Evolutionary conservation across 2,113 vertebrate genomes (phyloP), one percentile per base, ranked within the genome.

Genomic region (Pomatostomus ruficeps): DNA sequence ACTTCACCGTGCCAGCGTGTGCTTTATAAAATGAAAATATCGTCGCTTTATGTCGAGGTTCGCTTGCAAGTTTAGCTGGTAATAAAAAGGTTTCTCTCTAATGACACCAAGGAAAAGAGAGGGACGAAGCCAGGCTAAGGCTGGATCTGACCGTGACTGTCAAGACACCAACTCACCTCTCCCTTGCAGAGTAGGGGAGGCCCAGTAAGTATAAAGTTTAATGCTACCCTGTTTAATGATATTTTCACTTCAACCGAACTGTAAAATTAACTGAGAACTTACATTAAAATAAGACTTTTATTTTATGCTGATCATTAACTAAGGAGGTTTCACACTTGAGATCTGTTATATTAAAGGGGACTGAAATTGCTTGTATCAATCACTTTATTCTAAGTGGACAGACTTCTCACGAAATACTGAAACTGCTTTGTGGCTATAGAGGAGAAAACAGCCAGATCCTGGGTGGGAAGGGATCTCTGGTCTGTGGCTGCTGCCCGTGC

Each of bases 241-340:
- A 93, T 92, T 96, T 95, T 96, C 93, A 97, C 81, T 96, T 94
- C 88, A 82, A 95, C 78, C 77, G 48, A 88, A 91, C 96, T 96
- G 89, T 96, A 96, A 97, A 97, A 97, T 97, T 97, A 98, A 96
- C 65, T 25, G 94, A 92, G 95, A 96, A 97, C 91, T 96, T 93
- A 86, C 61, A 91, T 93, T 96, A 83, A 94, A 97, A 93, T 94
- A 95, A 93, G 68, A 84, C 91, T 94, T 97, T 96, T 97, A 95
- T 97, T 97, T 97, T 96, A 97, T 88, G 96, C 96, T 74, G 95
- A 92, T 97, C 94, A 94, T 97, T 97, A 98, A 97, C 88, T 90
- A 96, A 94, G 97, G 93, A 96, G 83, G 96, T 91, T 92, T 97
- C 93, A 72, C 87, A 91, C 96, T 89, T 91, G 91, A 94, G 96